Conservation (phyloP, 2,113 vertebrate species). For the Setophaga kirtlandii region DNA sequence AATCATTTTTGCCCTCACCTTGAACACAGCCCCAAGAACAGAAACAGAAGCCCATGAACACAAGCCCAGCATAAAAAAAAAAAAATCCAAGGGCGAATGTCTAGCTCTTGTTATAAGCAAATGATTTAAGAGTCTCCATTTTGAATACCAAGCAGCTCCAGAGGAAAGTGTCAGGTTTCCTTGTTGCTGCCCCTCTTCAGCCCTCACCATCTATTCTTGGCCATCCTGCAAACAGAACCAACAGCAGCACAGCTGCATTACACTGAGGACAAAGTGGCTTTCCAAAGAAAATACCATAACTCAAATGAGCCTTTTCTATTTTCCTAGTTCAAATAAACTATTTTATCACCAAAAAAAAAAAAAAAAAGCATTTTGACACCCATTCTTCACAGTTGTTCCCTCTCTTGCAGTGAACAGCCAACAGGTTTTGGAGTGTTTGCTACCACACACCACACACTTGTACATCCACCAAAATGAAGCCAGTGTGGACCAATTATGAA, state of each 20-base stretch:
- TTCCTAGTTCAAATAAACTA: neutral
- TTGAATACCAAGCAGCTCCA: neutral
- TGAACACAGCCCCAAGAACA: neutral
- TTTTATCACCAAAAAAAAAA: neutral
- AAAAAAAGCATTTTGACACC: neutral
- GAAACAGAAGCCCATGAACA: neutral
- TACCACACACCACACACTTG: fast-evolving
- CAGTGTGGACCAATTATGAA: constrained; percentile 22
- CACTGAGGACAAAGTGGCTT: neutral
- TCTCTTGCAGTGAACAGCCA: neutral
- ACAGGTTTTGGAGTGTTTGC: neutral
- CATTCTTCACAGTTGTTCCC: neutral
- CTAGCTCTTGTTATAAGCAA: neutral
- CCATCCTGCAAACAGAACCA: neutral
- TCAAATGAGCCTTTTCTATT: neutral
- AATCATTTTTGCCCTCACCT: neutral
- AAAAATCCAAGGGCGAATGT: neutral
- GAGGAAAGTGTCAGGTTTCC: neutral
- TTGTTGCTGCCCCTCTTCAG: neutral
- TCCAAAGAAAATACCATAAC: neutral
- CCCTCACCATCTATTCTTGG: neutral
- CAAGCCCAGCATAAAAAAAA: neutral
- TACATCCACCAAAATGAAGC: constrained; percentile 1
- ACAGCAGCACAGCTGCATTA: neutral
- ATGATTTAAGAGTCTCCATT: constrained; percentile 16